A percentile compares a stretch with the other conserved stretches of the same genome.
Conservation (phyloP, 2,888 invertebrate genomes). For the Euzetes globulus region DNA sequence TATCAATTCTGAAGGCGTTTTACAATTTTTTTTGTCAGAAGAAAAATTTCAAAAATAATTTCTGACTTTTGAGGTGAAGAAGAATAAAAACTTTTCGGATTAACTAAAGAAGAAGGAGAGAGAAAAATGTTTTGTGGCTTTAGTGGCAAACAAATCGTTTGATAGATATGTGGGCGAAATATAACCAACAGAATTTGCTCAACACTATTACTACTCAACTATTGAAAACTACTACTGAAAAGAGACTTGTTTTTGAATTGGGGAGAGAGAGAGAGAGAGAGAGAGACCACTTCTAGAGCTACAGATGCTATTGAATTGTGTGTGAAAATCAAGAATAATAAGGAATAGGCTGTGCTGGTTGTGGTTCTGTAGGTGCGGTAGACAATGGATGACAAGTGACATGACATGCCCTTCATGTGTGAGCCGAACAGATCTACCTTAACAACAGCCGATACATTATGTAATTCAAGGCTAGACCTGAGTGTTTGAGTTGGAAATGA, state of each 20-base stretch:
- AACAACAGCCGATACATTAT: background rate
- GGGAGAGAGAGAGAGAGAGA: background rate
- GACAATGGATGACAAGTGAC: constrained; percentile 19
- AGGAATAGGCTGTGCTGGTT: background rate
- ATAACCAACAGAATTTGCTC: background rate
- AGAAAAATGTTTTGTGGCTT: background rate
- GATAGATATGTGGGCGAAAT: background rate
- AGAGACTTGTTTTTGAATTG: background rate
- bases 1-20: background rate
- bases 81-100: background rate
- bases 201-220: background rate
- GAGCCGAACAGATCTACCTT: background rate
- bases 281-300: background rate
- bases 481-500: background rate
- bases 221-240: background rate
- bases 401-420: background rate
- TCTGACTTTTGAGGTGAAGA: background rate
- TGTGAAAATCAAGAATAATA: background rate
- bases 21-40: background rate
- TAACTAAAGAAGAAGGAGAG: background rate
- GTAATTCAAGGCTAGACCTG: background rate
- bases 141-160: background rate
- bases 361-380: background rate
- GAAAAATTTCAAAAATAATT: background rate
- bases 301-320: background rate